These are phyloP conservation scores for Etia nguti DNA, from an alignment of 2,113 vertebrate species.

Conservation along the genomic window DNA sequence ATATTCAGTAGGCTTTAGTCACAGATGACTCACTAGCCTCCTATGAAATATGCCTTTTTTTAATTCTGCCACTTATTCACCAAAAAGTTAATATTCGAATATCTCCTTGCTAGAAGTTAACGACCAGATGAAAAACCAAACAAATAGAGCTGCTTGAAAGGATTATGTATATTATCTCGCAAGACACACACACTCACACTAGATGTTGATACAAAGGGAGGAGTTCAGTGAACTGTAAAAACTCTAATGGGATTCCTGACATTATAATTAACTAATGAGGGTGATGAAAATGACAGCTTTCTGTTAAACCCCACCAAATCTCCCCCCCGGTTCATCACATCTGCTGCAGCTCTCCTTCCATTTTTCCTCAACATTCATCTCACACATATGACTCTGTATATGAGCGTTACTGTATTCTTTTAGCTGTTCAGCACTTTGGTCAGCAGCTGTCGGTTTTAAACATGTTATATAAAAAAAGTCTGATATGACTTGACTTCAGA, in stretches of 20 bases:
- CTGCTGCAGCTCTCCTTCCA: background rate
- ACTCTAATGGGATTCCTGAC: slow-evolving; percentile 54
- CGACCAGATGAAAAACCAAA: background rate
- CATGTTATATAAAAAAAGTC: background rate
- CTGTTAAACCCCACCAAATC: background rate
- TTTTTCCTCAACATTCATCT: background rate
- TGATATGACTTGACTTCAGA: background rate
- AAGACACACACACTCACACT: background rate
- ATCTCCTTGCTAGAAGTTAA: background rate
- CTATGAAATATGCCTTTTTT: background rate
- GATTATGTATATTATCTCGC: background rate
- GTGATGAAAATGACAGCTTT: slow-evolving; percentile 32
- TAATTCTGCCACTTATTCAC: background rate
- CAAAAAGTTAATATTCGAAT: background rate
- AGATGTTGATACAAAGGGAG: slow-evolving; percentile 37
- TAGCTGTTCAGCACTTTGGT: background rate
- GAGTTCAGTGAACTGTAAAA: slow-evolving; percentile 52
- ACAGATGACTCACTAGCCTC: background rate
- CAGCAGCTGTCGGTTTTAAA: background rate
- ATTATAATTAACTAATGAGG: slow-evolving; percentile 51
- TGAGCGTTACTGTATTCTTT: background rate
- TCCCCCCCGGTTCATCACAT: background rate
- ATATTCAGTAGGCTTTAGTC: background rate
- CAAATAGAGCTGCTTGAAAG: background rate
- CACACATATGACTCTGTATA: background rate